phyloP scores from a whole-genome alignment of 2,113 vertebrate species.

The Scartelaos histophorus region DNA sequence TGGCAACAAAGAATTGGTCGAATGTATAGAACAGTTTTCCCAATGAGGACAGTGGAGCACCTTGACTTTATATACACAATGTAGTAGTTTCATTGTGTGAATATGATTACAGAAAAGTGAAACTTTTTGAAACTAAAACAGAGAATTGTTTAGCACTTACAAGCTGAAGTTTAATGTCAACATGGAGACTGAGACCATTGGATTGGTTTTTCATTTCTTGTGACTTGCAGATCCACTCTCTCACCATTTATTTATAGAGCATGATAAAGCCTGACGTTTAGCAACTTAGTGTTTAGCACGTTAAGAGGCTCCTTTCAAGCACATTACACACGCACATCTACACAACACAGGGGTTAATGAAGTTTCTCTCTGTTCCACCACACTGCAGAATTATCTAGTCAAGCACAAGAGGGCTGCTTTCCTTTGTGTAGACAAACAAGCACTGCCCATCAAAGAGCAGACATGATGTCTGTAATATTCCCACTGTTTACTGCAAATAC shows the following conservation, averaged over 20 bases:
- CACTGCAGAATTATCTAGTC: constrained; percentile 74
- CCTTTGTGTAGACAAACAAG: constrained; percentile 74
- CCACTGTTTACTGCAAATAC: constrained; percentile 36
- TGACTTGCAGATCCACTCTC: constrained; percentile 38
- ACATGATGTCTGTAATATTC: constrained; percentile 38
- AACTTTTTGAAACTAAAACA: background rate
- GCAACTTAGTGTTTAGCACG: constrained; percentile 70
- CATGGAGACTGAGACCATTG: constrained; percentile 12
- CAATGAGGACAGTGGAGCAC: no score
- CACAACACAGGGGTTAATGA: constrained; percentile 79
- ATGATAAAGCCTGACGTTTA: constrained; percentile 72
- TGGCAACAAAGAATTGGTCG: no score
- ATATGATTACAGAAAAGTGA: background rate
- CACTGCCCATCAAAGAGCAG: constrained; percentile 43
- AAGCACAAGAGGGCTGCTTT: constrained; percentile 66
- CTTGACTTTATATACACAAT: no score
- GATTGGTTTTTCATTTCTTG: constrained; percentile 34
- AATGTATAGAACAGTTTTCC: no score
- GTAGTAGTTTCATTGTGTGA: background rate
- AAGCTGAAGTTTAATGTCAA: constrained; percentile 29
- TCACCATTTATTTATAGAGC: constrained; percentile 66
- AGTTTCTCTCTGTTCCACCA: constrained; percentile 73
- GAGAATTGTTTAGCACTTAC: background rate
- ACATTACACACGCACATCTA: constrained; percentile 80
- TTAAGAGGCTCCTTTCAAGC: constrained; percentile 80